Evolutionary conservation across 2,888 invertebrate species (phyloP).

Genomic region (Protodeltote pygarga): DNA sequence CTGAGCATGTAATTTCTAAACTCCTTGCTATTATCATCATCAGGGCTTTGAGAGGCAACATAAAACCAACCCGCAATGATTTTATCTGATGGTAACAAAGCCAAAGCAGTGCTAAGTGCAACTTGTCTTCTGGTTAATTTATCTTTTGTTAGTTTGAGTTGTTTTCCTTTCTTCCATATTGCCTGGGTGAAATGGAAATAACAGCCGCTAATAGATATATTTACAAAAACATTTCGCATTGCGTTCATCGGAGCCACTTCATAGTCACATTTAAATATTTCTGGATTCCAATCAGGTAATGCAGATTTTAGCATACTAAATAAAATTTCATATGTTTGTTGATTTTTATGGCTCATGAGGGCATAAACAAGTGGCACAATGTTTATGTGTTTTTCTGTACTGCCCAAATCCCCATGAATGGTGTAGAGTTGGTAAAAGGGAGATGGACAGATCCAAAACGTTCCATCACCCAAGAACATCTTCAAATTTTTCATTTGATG

Average conservation of each 20-base stretch:
- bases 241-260: slow-evolving; percentile 26
- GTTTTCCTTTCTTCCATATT: slow-evolving; percentile 19
- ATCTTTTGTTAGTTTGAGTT: slow-evolving; percentile 15
- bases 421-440: slow-evolving; percentile 30
- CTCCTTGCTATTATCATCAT: slow-evolving; percentile 18
- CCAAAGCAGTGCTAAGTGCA: slow-evolving; percentile 15
- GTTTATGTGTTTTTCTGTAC: slow-evolving; percentile 26
- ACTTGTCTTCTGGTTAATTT: slow-evolving; percentile 19
- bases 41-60: slow-evolving; percentile 16
- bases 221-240: slow-evolving; percentile 18
- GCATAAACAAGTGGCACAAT: slow-evolving; percentile 30
- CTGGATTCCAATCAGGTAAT: slow-evolving; percentile 36
- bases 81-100: slow-evolving; percentile 18
- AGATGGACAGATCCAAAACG: slow-evolving; percentile 22
- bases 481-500: slow-evolving; percentile 13
- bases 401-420: slow-evolving; percentile 32
- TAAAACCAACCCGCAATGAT: slow-evolving; percentile 24
- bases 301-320: slow-evolving; percentile 24
- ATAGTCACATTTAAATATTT: slow-evolving; percentile 29
- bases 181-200: slow-evolving; percentile 21
- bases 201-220: slow-evolving; percentile 16
- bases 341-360: slow-evolving; percentile 25
- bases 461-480: slow-evolving; percentile 20
- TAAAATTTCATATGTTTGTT: slow-evolving; percentile 22
- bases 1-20: slow-evolving; percentile 17